phyloP scores from a whole-genome alignment of 2,113 vertebrate genomes.

The Athene cunicularia region DNA sequence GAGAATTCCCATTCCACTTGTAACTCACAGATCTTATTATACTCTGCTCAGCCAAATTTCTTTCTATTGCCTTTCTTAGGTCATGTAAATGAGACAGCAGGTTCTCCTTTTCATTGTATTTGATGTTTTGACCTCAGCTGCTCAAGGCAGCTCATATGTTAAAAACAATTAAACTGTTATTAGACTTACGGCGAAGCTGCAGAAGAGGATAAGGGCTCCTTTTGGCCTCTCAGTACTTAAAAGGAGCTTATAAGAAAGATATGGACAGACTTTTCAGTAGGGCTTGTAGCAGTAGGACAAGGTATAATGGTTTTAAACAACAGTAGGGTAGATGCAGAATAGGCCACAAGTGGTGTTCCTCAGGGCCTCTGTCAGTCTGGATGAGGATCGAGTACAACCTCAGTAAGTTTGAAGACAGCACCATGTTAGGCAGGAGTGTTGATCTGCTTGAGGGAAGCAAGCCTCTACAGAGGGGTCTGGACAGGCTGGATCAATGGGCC shows the following conservation, averaged over 20 bases:
- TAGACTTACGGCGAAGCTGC: neutral
- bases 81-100: constrained; percentile 37
- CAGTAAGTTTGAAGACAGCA: too few species aligned
- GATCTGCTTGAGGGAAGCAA: too few species aligned
- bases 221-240: neutral
- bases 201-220: neutral
- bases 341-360: too few species aligned
- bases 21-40: constrained; percentile 62
- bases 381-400: too few species aligned
- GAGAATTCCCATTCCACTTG: constrained; percentile 34
- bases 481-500: too few species aligned
- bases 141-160: neutral
- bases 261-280: neutral
- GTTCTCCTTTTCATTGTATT: constrained; percentile 10
- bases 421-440: too few species aligned
- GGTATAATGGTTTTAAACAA: neutral
- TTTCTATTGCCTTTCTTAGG: constrained; percentile 37
- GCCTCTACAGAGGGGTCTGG: too few species aligned
- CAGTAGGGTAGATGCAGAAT: neutral
- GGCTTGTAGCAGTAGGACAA: neutral
- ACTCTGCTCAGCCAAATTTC: constrained; percentile 46
- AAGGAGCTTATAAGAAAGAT: neutral
- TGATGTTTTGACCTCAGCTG: constrained; percentile 3
- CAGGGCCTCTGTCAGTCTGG: too few species aligned
- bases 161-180: neutral